Conservation (phyloP, 2,797 vertebrate species). For the Gallinago nigripennis region DNA sequence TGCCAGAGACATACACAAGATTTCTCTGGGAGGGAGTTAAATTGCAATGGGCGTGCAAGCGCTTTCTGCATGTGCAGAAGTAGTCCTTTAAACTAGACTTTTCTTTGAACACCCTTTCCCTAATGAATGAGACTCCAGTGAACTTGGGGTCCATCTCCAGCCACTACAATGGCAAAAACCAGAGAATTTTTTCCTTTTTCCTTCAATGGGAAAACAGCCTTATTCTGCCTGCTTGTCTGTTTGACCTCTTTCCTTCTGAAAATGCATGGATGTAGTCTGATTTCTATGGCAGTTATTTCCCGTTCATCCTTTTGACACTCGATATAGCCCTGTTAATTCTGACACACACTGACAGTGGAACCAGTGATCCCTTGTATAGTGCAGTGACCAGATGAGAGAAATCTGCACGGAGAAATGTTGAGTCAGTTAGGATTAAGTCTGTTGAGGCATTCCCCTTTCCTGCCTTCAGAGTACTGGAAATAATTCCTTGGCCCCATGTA, state of each 20-base stretch:
- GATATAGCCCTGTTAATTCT: not conserved
- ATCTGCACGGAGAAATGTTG: not conserved
- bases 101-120: accelerated
- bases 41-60: accelerated
- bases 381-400: not conserved
- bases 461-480: not conserved
- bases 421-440: not conserved
- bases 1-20: not conserved
- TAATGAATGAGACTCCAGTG: not conserved
- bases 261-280: not conserved
- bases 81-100: not conserved
- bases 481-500: not conserved
- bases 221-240: not conserved
- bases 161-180: not conserved
- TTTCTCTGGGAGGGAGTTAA: not conserved
- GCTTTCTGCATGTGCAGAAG: not conserved
- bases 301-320: accelerated
- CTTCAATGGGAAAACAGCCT: not conserved
- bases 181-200: not conserved
- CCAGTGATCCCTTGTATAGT: not conserved
- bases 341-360: not conserved
- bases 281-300: not conserved
- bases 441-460: not conserved
- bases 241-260: not conserved
- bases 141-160: not conserved